Percentiles rank a stretch among this genome's conserved stretches.
Conservation (phyloP, 2,888 invertebrate genomes). For the Trichopoda pennipes region DNA sequence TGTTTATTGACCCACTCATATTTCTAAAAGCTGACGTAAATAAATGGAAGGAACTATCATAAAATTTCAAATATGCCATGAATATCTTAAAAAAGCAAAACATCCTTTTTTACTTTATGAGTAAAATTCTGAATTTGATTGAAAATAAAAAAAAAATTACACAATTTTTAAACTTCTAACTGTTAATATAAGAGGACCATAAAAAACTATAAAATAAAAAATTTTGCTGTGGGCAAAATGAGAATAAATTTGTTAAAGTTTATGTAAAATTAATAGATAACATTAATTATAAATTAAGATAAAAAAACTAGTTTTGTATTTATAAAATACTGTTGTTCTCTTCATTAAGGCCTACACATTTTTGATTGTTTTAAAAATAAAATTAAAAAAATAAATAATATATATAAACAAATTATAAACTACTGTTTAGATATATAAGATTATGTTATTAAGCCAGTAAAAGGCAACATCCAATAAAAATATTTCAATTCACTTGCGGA, state of each 20-base stretch:
- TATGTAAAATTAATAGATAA: constrained; percentile 45
- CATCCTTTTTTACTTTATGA: too few species aligned
- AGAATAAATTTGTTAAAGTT: constrained; percentile 26
- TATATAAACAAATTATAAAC: constrained; percentile 36
- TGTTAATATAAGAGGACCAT: too few species aligned
- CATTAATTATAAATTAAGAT: constrained; percentile 10
- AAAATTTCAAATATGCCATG: too few species aligned
- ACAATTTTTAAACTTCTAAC: too few species aligned
- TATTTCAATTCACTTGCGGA: constrained; percentile 48
- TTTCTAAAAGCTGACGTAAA: too few species aligned
- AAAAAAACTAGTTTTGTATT: constrained; percentile 28
- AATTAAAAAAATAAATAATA: not conserved
- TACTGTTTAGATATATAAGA: constrained; percentile 12
- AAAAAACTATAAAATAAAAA: not conserved
- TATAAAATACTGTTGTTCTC: constrained; percentile 7
- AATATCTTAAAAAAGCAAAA: too few species aligned
- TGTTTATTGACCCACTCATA: too few species aligned
- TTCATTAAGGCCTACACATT: constrained; percentile 49
- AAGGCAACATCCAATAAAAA: constrained; percentile 12
- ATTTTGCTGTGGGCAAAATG: constrained; percentile 7
- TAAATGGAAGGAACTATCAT: too few species aligned
- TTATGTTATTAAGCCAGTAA: constrained; percentile 1
- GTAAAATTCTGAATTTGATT: too few species aligned
- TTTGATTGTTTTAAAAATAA: not conserved
- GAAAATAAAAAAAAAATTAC: too few species aligned